These are phyloP conservation scores for Agriopis marginaria DNA, from an alignment of 2,888 invertebrate genomes.

Conservation along the genomic window DNA sequence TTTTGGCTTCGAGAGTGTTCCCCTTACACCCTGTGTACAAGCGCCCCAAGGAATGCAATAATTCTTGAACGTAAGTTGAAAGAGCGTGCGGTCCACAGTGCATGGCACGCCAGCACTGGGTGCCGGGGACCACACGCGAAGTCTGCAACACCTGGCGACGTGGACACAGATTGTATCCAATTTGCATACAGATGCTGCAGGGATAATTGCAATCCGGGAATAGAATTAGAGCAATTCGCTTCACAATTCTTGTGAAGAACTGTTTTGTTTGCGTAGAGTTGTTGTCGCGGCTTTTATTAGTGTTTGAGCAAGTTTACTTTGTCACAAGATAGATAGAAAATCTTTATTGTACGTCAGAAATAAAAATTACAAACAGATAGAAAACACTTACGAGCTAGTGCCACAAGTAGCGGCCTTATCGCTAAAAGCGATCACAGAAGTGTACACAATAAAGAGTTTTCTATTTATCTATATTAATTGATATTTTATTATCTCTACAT, in stretches of 20 bases:
- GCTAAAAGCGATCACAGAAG: too few species aligned
- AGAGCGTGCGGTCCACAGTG: not conserved
- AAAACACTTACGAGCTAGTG: too few species aligned
- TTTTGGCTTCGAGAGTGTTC: too few species aligned
- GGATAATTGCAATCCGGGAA: not conserved
- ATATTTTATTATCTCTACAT: too few species aligned
- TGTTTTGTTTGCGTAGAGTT: not conserved
- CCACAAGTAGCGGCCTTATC: too few species aligned
- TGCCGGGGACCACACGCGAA: not conserved
- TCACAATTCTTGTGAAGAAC: not conserved
- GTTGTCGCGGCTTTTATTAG: not conserved
- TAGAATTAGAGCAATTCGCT: not conserved
- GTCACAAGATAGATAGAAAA: too few species aligned
- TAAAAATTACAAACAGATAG: too few species aligned
- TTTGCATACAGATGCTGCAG: slow-evolving; percentile 5
- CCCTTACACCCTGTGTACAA: too few species aligned
- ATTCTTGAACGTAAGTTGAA: not conserved
- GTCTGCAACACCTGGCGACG: not conserved
- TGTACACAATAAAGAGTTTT: too few species aligned
- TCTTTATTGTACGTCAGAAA: too few species aligned
- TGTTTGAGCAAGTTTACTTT: not conserved
- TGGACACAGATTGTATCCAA: not conserved
- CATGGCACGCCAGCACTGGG: not conserved
- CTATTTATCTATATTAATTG: too few species aligned
- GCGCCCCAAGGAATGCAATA: not conserved